Evolutionary conservation across 2,113 vertebrate species (phyloP).

Genomic region (Phylloscopus whistleri): DNA sequence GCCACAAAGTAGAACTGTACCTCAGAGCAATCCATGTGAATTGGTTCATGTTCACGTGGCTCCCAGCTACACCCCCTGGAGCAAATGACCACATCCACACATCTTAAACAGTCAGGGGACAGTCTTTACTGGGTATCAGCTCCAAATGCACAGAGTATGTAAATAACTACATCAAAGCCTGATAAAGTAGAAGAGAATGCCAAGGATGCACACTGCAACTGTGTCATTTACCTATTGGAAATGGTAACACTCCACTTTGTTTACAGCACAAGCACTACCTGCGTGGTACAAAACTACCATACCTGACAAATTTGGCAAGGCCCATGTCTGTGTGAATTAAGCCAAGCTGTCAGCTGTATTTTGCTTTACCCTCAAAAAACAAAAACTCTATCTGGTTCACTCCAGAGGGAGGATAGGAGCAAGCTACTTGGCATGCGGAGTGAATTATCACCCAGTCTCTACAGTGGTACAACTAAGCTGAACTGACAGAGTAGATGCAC

Average conservation of each 20-base stretch:
- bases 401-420: neutral
- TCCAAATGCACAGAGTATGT: neutral
- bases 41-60: accelerated
- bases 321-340: neutral
- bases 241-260: neutral
- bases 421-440: neutral
- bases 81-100: neutral
- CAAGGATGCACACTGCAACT: neutral
- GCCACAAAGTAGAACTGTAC: neutral
- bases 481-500: neutral
- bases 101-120: neutral
- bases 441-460: neutral
- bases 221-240: accelerated
- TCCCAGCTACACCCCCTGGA: neutral
- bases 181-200: neutral
- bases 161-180: neutral
- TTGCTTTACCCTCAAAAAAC: neutral
- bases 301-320: neutral
- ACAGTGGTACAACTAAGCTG: neutral
- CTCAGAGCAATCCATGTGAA: neutral
- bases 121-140: neutral
- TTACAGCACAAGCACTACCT: neutral
- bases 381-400: neutral
- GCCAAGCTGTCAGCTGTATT: neutral
- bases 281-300: neutral